Base-by-base conservation (phyloP, 2,888 invertebrate genomes). In the Plebejus melissa region DNA sequence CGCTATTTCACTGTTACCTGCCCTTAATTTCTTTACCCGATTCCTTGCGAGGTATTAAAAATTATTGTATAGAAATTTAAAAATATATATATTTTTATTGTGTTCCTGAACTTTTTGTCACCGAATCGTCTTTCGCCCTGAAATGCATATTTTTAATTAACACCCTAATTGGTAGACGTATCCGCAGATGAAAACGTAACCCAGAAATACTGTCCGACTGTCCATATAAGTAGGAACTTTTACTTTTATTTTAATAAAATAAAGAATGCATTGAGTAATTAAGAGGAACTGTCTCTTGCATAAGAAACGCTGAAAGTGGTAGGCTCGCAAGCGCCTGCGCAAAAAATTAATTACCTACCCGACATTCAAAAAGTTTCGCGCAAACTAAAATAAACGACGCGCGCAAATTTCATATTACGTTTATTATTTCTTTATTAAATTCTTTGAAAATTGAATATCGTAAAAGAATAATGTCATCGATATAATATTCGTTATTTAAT, bases 71-170 rank as follows among this genome's bases (percentile, higher is more conserved):
- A 32, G 4, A 65, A 65, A 32, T 65, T 65, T 32, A 13, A 28
- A 65, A 32, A 65, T 32, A 65, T 32, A 65, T 65, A 60, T 32
- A 32, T 65, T 65, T 60, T 32, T 65, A 65, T 65, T 65, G 32
- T 65, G 13, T 32, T 65, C 13, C 32, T 65, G 65, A 65, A 65
- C 32, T 65, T 65, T 65, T 65, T 65, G 65, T 32, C 9, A 1
- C 65, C 65, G 13, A 32, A 65, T 13, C 65, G 13, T 32, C 1
- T 65, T 60, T 60, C 28, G 28, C 13, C 32, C 32, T 32, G 4
- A 65, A 65, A 65, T 65, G 65, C 65, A 32, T 32, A 65, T 65
- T 65, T 65, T 65, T 65, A 65, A 65, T 65, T 65, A 65, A 65
- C 32, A 32, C 32, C 32, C 65, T 65, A 65, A 28, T 65, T 65